Evolutionary conservation across 2,888 invertebrate genomes (phyloP).

Genomic region (Noctua janthina): DNA sequence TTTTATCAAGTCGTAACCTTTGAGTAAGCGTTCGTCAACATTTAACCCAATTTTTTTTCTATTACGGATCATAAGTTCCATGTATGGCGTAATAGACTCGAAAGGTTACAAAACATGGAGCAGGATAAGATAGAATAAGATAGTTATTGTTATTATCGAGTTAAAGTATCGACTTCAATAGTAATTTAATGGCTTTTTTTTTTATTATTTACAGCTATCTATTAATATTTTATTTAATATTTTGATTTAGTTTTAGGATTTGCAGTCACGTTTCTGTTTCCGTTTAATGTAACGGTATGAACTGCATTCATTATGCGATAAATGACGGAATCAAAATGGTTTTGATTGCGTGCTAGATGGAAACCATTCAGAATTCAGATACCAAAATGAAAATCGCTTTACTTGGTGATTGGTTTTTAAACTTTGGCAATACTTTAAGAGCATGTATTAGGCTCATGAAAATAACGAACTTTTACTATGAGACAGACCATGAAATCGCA

Average conservation of each 20-base stretch:
- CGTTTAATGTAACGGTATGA: no score
- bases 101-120: conserved; percentile 32
- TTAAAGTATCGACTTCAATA: background rate
- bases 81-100: conserved; percentile 1
- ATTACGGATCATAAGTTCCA: conserved; percentile 35
- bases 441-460: no score
- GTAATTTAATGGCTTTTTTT: conserved; percentile 6
- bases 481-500: no score
- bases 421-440: no score
- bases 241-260: conserved; percentile 2
- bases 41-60: conserved; percentile 21
- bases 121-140: background rate
- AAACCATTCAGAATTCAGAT: background rate
- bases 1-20: conserved; percentile 29
- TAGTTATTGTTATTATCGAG: conserved; percentile 7
- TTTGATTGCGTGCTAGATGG: background rate
- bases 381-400: no score
- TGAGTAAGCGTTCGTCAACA: conserved; percentile 1
- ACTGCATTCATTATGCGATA: background rate
- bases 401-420: no score
- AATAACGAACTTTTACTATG: no score
- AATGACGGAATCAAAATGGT: background rate
- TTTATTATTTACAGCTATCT: conserved; percentile 18
- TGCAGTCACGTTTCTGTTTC: background rate
- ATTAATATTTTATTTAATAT: background rate